Base-by-base conservation (phyloP, 2,113 vertebrate species). In the Collichthys lucidus region DNA sequence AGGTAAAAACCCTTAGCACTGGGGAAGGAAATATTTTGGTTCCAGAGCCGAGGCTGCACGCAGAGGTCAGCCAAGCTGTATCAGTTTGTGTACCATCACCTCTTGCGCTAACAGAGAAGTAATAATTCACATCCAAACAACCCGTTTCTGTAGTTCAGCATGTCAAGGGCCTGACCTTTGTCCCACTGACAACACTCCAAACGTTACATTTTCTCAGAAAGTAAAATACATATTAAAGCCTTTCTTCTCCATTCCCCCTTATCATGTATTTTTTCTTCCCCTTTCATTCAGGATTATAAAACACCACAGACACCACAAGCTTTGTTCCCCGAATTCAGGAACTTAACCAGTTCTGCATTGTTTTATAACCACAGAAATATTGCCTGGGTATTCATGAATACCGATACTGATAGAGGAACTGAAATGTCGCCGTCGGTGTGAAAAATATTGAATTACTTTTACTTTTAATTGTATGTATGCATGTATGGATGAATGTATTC, bases 251-350 rank as follows among this genome's bases (percentile, higher is more conserved):
- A 29, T 75, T 85, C 79, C 47, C 60, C 11, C 31, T 42, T 44
- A 29, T 57, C 11, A 11, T 79, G 19, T 46, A 76, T 65, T 67
- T 16, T 61, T 61, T 68, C 63, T 89, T 89, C 79, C 75, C 44
- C 71, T 87, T 86, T 86, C 11, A 56, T 11, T 77, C 11, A 57
- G n/a, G 7, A 56, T 79, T 72, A 35, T 60, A 89, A 65, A 50
- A 50, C 26, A 78, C 67, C 61, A 72, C 72, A 60, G 67, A 11
- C 35, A 65, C 64, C 53, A 81, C 80, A 79, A 9, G 20, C 42
- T 53, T 74, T 73, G 40, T 84, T 62, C 29, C 64, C 46, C 64
- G 50, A 62, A 68, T 40, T 63, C 10, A 24, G 57, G 59, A 80
- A 89, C 40, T 70, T 24, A 12, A 46, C 11, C 26, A 72, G 67